Base-by-base conservation (phyloP, 2,797 vertebrate species). In the Xenopus petersii region DNA sequence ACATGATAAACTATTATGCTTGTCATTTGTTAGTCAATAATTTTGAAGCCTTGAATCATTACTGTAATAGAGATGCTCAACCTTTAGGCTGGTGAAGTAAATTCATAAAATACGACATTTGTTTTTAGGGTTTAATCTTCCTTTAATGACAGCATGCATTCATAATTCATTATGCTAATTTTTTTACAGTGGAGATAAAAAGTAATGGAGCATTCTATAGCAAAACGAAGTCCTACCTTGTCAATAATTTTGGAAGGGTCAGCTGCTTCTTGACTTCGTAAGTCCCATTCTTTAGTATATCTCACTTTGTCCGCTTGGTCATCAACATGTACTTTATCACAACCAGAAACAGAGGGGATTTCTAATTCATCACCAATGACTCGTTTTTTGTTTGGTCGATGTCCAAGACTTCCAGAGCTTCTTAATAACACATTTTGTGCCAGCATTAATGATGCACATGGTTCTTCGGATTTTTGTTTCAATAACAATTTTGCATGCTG, bases 271-370 rank as follows among this genome's bases (percentile, higher is more conserved):
- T 93, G 86, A 86, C 95, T 97, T 74, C 88, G 92, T 84, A 95
- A 96, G 87, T 97, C 96, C 89, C 97, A 86, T 83, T 99, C 96
- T 0, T 15, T 16, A 56, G 54, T 10, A 56, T 8, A 56, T 16
- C 12, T 17, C 21, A 98, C 98, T 89, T 97, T 98, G 84, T 98
- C 95, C 72, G 95, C 98, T 84, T 95, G 95, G 81, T 98, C 95
- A 64, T 98, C 96, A 30, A 94, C 95, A 70, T 90, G 92, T 80
- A 92, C 92, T 71, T 92, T 90, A 81, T 92, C 79, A 88, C 87
- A 55, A 85, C 85, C 5, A 83, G 85, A 62, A 86, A 92, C 80
- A 82, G 81, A 70, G 74, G 86, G 87, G 74, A 81, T 87, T 85
- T 87, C 89, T 79, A 85, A 81, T 75, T 89, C 87, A 79, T 90